Evolutionary conservation across 2,888 invertebrate species (phyloP).

Genomic region (Thymelicus sylvestris): DNA sequence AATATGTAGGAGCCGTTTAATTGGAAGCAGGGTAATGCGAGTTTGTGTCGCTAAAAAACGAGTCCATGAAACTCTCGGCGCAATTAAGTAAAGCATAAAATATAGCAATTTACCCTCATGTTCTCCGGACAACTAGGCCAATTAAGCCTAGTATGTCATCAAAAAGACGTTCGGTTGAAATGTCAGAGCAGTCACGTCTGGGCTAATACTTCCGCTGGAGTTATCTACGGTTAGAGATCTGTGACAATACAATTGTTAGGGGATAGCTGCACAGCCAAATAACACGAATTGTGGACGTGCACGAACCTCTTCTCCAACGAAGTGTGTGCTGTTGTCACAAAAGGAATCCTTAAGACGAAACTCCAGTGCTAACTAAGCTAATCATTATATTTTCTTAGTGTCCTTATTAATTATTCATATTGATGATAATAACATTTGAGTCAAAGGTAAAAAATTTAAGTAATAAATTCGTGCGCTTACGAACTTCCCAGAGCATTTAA

Average conservation of each 20-base stretch:
- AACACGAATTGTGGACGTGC: conserved; percentile 54
- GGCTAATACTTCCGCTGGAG: conserved; percentile 56
- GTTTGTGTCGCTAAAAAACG: conserved; percentile 13
- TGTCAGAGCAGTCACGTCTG: conserved; percentile 50
- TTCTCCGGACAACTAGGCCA: conserved; percentile 46
- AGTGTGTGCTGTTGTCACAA: conserved; percentile 51
- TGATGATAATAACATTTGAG: too few relatives aligned
- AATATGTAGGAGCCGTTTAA: conserved; percentile 31
- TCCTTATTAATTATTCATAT: too few relatives aligned
- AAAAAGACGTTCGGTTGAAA: conserved; percentile 53
- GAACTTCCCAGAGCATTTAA: too few relatives aligned
- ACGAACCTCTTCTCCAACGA: conserved; percentile 55
- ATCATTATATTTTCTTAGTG: too few relatives aligned
- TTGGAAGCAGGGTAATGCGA: conserved; percentile 33
- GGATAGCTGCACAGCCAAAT: conserved; percentile 51
- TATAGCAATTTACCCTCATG: conserved; percentile 2
- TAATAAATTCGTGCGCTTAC: too few relatives aligned
- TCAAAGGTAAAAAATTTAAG: too few relatives aligned
- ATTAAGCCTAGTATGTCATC: conserved; percentile 55
- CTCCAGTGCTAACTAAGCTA: conserved; percentile 1
- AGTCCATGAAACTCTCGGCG: conserved; percentile 5
- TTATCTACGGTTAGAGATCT: conserved; percentile 58
- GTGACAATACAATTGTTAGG: conserved; percentile 55
- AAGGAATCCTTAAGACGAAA: conserved; percentile 17
- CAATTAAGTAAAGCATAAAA: conserved; percentile 21